Percentiles rank a stretch among this genome's conserved stretches.
Conservation (phyloP, 2,113 vertebrate species). For the Callipepla californica region DNA sequence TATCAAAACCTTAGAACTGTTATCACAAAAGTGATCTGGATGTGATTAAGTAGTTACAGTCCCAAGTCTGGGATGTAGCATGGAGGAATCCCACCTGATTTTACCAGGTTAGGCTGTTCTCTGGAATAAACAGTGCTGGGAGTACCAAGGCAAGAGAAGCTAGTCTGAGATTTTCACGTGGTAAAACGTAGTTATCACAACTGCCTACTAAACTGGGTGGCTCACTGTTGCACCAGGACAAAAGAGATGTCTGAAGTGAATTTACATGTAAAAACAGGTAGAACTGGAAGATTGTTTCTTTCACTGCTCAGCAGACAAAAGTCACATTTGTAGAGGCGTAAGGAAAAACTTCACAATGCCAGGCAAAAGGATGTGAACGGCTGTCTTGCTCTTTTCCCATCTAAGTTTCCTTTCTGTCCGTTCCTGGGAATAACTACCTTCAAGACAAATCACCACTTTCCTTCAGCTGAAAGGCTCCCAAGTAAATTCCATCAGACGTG, state of each 20-base stretch:
- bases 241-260: background rate
- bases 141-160: background rate
- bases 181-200: background rate
- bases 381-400: background rate
- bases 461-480: constrained; percentile 30
- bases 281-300: constrained; percentile 22
- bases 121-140: background rate
- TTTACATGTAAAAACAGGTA: constrained; percentile 20
- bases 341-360: constrained; percentile 41
- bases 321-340: constrained; percentile 8
- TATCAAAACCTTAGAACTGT: background rate
- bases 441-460: constrained; percentile 13
- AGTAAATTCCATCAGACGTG: constrained; percentile 39
- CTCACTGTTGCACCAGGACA: background rate
- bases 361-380: background rate
- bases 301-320: constrained; percentile 27
- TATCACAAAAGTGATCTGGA: background rate
- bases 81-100: background rate
- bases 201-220: background rate
- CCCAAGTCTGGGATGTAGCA: background rate
- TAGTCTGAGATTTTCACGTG: background rate
- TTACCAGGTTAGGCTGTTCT: background rate
- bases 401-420: background rate
- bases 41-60: background rate
- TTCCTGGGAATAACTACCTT: constrained; percentile 22